Evolutionary conservation across 2,888 invertebrate species (phyloP), one percentile per base, ranked within the genome.

Genomic region (Synergus japonicus): DNA sequence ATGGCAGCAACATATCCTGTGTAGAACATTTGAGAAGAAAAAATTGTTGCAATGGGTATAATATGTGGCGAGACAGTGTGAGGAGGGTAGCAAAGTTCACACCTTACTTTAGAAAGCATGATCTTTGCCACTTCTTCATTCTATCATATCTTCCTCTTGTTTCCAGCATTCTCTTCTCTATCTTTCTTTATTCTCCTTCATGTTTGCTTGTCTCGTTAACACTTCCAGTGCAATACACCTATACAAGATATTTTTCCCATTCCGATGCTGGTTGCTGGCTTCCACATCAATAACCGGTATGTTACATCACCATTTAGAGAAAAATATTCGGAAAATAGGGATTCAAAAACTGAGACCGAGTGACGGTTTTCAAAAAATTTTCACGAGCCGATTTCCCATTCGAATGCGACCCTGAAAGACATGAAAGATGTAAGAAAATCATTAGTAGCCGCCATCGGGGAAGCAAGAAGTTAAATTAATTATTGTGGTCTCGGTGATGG

Each of bases 401-500:
- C 67, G 58, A 78, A 78, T 67, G 60, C 67, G 82, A 81, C 60
- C 78, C 63, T 76, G 76, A 76, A 58, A 78, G 64, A 82, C 37
- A 65, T 80, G 83, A 81, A 79, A 81, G 83, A 81, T 82, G 29
- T 66, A 76, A 78, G 78, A 79, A 84, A 84, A 84, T 83, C 84
- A 84, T 84, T 83, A 83, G 84, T 67, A 84, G 58, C 84, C 84
- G 81, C 83, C 81, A 84, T 79, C 78, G 79, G 37, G 77, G 77
- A 78, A 58, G 89, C 89, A 92, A 91, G 89, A 92, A 91, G 90
- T 91, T 91, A 91, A 92, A 92, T 91, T 91, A 91, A 92, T 92
- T 91, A 91, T 90, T 85, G 85, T 87, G 86, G 83, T 84, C 81
- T 84, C 82, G 79, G 84, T 82, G 73, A 73, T 73, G 73, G 73